Percentiles rank a stretch among this genome's conserved stretches.
Evolutionary conservation across 2,888 invertebrate species (phyloP).

Genomic region (Apodemia duryi): DNA sequence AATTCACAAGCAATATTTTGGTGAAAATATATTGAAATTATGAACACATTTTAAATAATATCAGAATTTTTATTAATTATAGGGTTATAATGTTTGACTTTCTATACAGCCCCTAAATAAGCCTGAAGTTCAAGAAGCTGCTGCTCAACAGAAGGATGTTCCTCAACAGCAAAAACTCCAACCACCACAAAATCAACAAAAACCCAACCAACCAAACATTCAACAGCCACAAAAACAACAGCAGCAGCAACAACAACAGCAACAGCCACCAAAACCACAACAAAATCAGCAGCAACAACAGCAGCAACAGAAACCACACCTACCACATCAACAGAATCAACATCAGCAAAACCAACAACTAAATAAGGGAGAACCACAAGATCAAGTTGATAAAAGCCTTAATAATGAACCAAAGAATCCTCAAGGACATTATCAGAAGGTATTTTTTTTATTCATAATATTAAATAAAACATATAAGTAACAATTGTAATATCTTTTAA

Average conservation of each 20-base stretch:
- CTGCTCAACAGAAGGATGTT: conserved; percentile 18
- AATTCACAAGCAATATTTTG: too few relatives aligned
- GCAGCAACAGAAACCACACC: conserved; percentile 23
- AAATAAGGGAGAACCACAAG: conserved; percentile 35
- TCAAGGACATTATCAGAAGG: conserved; percentile 47
- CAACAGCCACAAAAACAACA: conserved; percentile 32
- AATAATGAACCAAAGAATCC: conserved; percentile 43
- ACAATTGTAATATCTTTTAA: too few relatives aligned
- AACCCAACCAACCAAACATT: conserved; percentile 30
- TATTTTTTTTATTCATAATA: conserved; percentile 19
- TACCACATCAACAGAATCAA: conserved; percentile 25
- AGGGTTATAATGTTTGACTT: neutral
- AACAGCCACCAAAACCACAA: conserved; percentile 34
- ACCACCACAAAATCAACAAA: conserved; percentile 28
- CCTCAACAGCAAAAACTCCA: conserved; percentile 28
- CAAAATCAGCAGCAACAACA: conserved; percentile 35
- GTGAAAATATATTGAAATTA: too few relatives aligned
- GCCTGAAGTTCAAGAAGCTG: conserved; percentile 31
- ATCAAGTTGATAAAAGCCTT: conserved; percentile 53
- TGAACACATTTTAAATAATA: too few relatives aligned
- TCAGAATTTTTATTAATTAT: too few relatives aligned
- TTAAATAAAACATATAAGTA: too few relatives aligned
- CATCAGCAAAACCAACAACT: conserved; percentile 28
- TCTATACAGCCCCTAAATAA: neutral
- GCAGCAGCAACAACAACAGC: conserved; percentile 35